phyloP scores from a whole-genome alignment of 2,797 vertebrate species.

The Danio tinwini region DNA sequence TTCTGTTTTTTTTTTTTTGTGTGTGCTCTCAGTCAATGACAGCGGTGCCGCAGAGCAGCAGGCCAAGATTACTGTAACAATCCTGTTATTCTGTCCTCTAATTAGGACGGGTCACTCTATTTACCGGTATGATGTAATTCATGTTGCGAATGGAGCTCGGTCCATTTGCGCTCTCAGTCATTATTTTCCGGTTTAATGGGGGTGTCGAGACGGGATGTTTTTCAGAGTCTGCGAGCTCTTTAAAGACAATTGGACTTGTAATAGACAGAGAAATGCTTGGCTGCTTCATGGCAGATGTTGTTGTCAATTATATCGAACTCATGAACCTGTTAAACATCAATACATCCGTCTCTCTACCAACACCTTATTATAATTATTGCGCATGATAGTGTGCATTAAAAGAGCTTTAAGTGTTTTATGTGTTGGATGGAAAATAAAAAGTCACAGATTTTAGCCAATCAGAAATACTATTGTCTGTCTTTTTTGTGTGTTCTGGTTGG shows the following conservation, averaged over 20 bases:
- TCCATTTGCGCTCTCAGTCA: constrained; percentile 46
- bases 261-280: constrained; percentile 38
- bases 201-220: constrained; percentile 27
- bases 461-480: background rate
- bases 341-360: background rate
- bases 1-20: constrained; percentile 27
- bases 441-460: background rate
- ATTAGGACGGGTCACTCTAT: constrained; percentile 38
- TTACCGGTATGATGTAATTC: constrained; percentile 48
- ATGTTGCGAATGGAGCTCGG: constrained; percentile 16
- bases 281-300: constrained; percentile 21
- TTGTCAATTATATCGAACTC: constrained; percentile 32
- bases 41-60: constrained; percentile 43
- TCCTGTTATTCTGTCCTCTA: constrained; percentile 32
- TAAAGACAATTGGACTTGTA: constrained; percentile 49
- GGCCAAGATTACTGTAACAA: constrained; percentile 25
- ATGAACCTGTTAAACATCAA: constrained; percentile 19
- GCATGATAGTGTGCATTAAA: background rate
- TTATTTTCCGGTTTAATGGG: constrained; percentile 50
- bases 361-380: background rate
- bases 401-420: background rate
- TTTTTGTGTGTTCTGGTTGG: background rate
- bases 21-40: constrained; percentile 29
- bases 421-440: background rate
- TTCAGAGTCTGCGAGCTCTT: constrained; percentile 16